Conservation (phyloP, 2,888 invertebrate genomes). For the Lasioglossum lativentre region DNA sequence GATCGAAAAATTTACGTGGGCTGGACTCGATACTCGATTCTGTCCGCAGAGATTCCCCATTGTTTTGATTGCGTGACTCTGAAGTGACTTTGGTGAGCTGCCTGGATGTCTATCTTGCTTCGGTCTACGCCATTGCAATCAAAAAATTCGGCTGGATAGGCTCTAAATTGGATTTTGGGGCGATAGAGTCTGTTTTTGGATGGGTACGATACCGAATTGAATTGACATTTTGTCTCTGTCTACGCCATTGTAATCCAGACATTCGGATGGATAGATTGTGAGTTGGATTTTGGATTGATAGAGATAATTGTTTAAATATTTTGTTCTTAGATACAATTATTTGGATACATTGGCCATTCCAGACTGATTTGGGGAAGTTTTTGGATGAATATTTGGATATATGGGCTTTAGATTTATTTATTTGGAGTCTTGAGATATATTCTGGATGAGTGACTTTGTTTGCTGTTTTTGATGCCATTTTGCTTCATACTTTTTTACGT, state of each 20-base stretch:
- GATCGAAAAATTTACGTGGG: neutral
- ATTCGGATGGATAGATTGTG: neutral
- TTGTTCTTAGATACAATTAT: neutral
- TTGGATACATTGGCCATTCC: too few species aligned
- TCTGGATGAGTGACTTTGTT: too few species aligned
- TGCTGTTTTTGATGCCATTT: too few species aligned
- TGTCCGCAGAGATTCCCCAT: neutral
- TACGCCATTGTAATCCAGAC: neutral
- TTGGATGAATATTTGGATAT: too few species aligned
- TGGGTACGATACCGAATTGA: too few species aligned
- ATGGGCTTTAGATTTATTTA: too few species aligned
- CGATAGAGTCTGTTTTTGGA: neutral
- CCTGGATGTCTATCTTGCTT: too few species aligned
- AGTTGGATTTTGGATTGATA: neutral
- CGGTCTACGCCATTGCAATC: neutral
- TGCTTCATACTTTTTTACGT: too few species aligned
- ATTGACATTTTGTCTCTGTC: neutral
- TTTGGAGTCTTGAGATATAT: too few species aligned
- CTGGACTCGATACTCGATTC: neutral
- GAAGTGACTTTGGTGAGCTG: neutral
- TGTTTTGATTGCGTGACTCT: neutral
- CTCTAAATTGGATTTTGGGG: neutral
- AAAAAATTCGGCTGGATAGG: neutral
- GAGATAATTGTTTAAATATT: neutral
- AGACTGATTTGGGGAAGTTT: too few species aligned